These are phyloP conservation scores for Equus quagga DNA, from an alignment of 2,113 vertebrate species.

Conservation along the genomic window DNA sequence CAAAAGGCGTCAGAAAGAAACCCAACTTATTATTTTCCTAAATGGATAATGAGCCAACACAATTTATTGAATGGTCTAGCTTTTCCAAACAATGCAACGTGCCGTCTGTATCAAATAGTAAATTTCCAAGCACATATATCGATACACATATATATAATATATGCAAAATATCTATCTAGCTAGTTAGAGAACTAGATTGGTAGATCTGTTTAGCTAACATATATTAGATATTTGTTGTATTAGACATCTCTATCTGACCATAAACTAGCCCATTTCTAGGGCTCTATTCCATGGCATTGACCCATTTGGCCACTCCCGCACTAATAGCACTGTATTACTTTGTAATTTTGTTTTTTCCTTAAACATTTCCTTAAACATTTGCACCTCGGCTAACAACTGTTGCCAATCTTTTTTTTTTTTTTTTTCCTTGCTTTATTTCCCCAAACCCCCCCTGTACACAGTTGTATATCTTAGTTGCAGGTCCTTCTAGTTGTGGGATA, in stretches of 20 bases:
- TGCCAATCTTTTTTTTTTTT: too few species aligned
- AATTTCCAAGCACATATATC: not conserved
- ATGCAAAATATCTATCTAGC: not conserved
- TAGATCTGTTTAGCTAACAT: not conserved
- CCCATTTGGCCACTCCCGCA: too few species aligned
- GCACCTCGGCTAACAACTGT: too few species aligned
- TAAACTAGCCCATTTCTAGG: not conserved
- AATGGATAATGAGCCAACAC: not conserved
- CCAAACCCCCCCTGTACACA: too few species aligned
- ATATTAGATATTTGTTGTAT: not conserved
- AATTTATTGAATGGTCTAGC: not conserved
- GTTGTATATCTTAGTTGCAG: too few species aligned
- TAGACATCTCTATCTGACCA: not conserved
- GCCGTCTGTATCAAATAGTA: not conserved
- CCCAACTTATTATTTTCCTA: not conserved
- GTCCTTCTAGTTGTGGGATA: too few species aligned
- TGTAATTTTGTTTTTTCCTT: not conserved
- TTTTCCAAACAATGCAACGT: not conserved
- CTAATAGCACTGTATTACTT: too few species aligned
- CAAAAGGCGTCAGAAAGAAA: not conserved
- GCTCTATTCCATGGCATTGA: not conserved
- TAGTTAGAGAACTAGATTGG: not conserved
- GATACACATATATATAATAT: not conserved
- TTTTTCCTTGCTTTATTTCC: too few species aligned
- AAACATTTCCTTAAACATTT: too few species aligned